Evolutionary conservation across 37 sponge, comb jelly and placozoan species (phyloP).

Genomic region (Mnemiopsis leidyi): DNA sequence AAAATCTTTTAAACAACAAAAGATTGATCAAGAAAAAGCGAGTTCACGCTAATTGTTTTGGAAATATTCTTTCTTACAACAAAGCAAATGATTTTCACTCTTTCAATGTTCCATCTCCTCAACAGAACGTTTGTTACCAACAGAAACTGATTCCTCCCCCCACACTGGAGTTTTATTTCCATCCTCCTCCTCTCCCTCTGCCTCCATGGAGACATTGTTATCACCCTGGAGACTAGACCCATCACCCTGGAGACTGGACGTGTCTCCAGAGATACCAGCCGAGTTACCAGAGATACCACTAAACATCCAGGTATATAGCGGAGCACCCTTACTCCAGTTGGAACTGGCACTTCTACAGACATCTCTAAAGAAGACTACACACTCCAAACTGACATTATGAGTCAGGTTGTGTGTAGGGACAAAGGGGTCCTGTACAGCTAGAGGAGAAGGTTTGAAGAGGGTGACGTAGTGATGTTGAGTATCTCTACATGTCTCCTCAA

Average conservation of each 20-base stretch:
- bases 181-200: background rate
- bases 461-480: conserved; percentile 29
- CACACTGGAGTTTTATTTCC: conserved; percentile 32
- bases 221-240: background rate
- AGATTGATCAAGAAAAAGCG: background rate
- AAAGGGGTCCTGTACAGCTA: conserved; percentile 52
- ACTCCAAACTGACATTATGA: conserved; percentile 37
- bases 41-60: background rate
- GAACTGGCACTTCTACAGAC: background rate
- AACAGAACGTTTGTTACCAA: background rate
- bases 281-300: background rate
- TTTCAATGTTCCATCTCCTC: conserved; percentile 53
- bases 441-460: background rate
- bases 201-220: background rate
- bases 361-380: conserved; percentile 21
- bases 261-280: background rate
- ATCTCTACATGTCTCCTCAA: background rate
- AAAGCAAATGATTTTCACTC: too few relatives aligned
- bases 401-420: conserved; percentile 51
- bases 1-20: background rate
- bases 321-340: background rate
- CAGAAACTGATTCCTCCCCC: background rate
- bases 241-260: background rate
- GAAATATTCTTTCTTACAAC: background rate
- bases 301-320: conserved; percentile 23